phyloP scores from a whole-genome alignment of 1,140 invertebrate species.

The Conopomorpha cramerella region DNA sequence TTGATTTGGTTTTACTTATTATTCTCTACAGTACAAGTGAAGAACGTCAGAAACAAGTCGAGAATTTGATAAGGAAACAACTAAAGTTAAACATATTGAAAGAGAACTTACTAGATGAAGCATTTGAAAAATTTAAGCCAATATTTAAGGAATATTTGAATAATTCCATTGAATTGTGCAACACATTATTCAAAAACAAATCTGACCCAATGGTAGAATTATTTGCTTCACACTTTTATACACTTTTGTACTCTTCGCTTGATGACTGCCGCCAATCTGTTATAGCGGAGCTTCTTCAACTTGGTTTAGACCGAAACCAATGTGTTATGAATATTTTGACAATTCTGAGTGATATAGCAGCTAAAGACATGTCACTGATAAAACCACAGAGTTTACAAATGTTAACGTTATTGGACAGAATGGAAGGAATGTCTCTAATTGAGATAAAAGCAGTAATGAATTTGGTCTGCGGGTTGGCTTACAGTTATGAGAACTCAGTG shows the following conservation, averaged over 20 bases:
- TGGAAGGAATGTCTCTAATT: slow-evolving; percentile 35
- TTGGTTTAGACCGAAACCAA: slow-evolving; percentile 35
- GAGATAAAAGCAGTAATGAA: slow-evolving; percentile 50
- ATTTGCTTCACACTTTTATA: slow-evolving; percentile 42
- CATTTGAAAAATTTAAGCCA: slow-evolving; percentile 42
- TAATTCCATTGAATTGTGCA: slow-evolving; percentile 32
- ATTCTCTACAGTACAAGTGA: slow-evolving; percentile 40
- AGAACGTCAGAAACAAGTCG: slow-evolving; percentile 40
- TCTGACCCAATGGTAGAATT: slow-evolving; percentile 27
- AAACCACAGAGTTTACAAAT: slow-evolving; percentile 49
- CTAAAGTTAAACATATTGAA: slow-evolving; percentile 39
- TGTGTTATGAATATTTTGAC: slow-evolving; percentile 31
- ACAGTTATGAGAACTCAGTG: slow-evolving; percentile 39
- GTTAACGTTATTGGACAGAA: slow-evolving; percentile 39
- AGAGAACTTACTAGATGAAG: slow-evolving; percentile 31
- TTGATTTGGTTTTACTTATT: slow-evolving; percentile 48
- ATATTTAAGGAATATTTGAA: slow-evolving; percentile 41
- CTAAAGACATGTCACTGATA: slow-evolving; percentile 34
- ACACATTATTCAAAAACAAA: slow-evolving; percentile 32
- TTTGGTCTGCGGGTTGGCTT: slow-evolving; percentile 47
- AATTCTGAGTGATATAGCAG: slow-evolving; percentile 42
- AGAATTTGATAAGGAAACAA: slow-evolving; percentile 38
- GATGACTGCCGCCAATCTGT: slow-evolving; percentile 33
- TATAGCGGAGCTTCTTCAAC: slow-evolving; percentile 34
- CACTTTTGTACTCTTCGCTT: slow-evolving; percentile 36